Conservation (phyloP, 2,113 vertebrate genomes). For the Ciconia maguari region DNA sequence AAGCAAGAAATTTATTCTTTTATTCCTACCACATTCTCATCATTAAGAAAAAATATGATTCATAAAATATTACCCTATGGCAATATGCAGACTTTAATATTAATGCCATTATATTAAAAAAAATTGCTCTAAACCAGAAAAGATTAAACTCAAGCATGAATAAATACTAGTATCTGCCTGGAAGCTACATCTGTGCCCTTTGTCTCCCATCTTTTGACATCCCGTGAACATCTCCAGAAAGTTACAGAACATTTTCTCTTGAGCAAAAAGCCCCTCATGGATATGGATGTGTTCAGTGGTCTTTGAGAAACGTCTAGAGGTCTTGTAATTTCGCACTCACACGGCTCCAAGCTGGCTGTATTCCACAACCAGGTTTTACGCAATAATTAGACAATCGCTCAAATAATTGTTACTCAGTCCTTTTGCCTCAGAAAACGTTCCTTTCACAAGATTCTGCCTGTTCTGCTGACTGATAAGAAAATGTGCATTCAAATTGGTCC, state of each 20-base stretch:
- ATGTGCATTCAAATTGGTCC: neutral
- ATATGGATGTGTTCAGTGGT: neutral
- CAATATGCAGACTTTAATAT: conserved; percentile 60
- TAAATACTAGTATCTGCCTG: conserved; percentile 24
- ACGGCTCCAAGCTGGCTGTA: neutral
- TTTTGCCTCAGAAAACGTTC: neutral
- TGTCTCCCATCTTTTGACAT: conserved; percentile 45
- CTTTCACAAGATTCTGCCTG: neutral
- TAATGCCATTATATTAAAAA: conserved; percentile 62
- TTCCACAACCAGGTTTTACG: neutral
- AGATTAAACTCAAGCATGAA: conserved; percentile 69
- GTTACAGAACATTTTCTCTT: neutral
- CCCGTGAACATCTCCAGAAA: conserved; percentile 35
- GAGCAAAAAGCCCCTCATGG: neutral
- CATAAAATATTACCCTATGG: conserved; percentile 51
- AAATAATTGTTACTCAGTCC: neutral
- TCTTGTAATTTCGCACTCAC: neutral
- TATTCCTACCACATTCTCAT: conserved; percentile 44
- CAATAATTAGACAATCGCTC: neutral
- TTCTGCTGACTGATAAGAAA: conserved; percentile 30
- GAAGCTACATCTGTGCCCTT: conserved; percentile 39
- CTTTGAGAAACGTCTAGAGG: neutral
- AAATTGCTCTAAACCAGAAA: conserved; percentile 41
- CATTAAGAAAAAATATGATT: conserved; percentile 48
- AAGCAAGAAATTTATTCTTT: conserved; percentile 48